phyloP scores from a whole-genome alignment of 2,888 invertebrate genomes.

The Perdita meconis region DNA sequence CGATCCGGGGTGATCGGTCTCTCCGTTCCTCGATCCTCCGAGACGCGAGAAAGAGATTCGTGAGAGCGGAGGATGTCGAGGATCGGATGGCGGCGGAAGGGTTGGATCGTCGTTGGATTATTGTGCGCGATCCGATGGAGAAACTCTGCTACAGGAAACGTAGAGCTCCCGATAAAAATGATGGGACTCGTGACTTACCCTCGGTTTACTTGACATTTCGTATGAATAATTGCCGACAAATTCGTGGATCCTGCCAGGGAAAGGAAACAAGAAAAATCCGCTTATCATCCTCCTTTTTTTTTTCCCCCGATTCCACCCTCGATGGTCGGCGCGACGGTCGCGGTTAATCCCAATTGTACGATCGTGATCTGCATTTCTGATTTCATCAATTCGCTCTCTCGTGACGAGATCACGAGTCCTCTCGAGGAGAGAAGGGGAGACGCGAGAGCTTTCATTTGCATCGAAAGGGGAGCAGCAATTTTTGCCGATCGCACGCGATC shows the following conservation, averaged over 20 bases:
- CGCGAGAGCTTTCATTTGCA: slow-evolving; percentile 76
- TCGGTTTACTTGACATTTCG: background rate
- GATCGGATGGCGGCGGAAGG: background rate
- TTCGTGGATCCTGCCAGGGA: background rate
- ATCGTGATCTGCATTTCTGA: slow-evolving; percentile 78
- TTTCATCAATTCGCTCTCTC: slow-evolving; percentile 74
- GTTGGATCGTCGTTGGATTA: background rate
- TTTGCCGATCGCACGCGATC: slow-evolving; percentile 13
- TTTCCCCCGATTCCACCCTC: slow-evolving; percentile 16
- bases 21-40: no score
- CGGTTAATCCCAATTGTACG: slow-evolving; percentile 72
- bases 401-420: slow-evolving; percentile 44
- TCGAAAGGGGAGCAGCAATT: slow-evolving; percentile 45
- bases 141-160: no score
- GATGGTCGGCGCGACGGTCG: background rate
- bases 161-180: no score
- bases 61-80: slow-evolving; percentile 44
- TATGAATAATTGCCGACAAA: slow-evolving; percentile 25
- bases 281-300: slow-evolving; percentile 59
- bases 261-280: slow-evolving; percentile 61
- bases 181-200: background rate
- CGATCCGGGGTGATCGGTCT: slow-evolving; percentile 35
- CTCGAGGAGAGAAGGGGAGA: slow-evolving; percentile 15
- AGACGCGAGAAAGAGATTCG: no score
- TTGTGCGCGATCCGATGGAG: background rate